Percentiles rank a stretch among this genome's conserved stretches.
Evolutionary conservation across 2,113 vertebrate genomes (phyloP).

Genomic region (Solenodon paradoxus): DNA sequence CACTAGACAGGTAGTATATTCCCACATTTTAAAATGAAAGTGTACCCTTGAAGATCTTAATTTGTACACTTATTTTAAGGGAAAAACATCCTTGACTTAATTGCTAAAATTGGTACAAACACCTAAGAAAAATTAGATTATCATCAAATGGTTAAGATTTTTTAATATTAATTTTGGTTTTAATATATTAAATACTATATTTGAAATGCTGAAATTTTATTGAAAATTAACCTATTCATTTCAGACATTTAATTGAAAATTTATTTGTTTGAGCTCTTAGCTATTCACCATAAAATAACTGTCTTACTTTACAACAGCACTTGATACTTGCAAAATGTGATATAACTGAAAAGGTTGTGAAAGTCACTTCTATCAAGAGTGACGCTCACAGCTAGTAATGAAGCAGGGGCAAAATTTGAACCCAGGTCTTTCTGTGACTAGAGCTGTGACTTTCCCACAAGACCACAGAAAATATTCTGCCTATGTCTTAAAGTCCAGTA

Average conservation of each 20-base stretch:
- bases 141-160: background rate
- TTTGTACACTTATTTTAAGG: background rate
- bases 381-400: background rate
- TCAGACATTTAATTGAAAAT: background rate
- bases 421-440: background rate
- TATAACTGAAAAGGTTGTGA: background rate
- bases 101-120: background rate
- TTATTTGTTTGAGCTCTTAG: background rate
- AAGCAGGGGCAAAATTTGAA: constrained; percentile 32
- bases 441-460: background rate
- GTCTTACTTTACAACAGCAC: background rate
- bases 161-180: background rate
- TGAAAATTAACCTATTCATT: background rate
- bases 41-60: background rate
- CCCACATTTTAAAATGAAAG: constrained; percentile 36
- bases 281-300: background rate
- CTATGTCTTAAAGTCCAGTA: background rate
- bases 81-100: background rate
- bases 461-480: background rate
- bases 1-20: background rate
- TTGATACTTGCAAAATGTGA: background rate
- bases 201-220: constrained; percentile 1
- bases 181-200: background rate
- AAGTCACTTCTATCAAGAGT: background rate
- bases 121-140: background rate